Evolutionary conservation across 2,797 vertebrate species (phyloP).

Genomic region (Falco berigora): DNA sequence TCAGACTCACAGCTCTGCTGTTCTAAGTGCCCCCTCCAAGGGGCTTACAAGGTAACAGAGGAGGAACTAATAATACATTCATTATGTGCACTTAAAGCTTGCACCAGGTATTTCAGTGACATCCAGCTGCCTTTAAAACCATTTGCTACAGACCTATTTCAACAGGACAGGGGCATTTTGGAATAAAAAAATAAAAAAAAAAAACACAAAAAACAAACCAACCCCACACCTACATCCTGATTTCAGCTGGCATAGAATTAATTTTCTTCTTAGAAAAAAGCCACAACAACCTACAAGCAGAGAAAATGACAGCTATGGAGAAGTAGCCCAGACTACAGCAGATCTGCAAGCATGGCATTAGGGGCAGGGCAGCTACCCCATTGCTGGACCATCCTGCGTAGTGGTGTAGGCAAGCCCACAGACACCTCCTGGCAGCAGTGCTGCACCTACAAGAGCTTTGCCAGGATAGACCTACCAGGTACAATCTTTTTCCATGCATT

Average conservation of each 20-base stretch:
- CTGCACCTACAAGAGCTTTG: not conserved
- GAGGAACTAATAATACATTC: not conserved
- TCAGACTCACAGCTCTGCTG: not conserved
- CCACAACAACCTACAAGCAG: not conserved
- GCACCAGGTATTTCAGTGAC: not conserved
- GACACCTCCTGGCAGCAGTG: not conserved
- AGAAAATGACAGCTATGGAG: not conserved
- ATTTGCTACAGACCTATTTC: not conserved
- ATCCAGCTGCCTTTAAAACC: not conserved
- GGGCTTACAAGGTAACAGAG: not conserved
- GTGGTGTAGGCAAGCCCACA: not conserved
- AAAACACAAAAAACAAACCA: not conserved
- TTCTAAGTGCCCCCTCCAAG: not conserved
- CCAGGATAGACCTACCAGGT: not conserved
- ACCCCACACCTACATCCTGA: too few relatives aligned
- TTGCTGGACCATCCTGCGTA: rapidly evolving
- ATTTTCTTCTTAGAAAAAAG: too few relatives aligned
- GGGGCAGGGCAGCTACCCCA: not conserved
- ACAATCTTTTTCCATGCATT: not conserved
- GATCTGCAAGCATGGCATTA: not conserved
- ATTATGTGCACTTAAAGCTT: not conserved
- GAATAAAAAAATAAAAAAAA: not conserved
- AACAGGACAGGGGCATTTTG: not conserved
- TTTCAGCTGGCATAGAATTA: too few relatives aligned
- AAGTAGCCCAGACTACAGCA: not conserved